Base-by-base conservation (phyloP, 2,113 vertebrate species). In the Aramus guarauna region DNA sequence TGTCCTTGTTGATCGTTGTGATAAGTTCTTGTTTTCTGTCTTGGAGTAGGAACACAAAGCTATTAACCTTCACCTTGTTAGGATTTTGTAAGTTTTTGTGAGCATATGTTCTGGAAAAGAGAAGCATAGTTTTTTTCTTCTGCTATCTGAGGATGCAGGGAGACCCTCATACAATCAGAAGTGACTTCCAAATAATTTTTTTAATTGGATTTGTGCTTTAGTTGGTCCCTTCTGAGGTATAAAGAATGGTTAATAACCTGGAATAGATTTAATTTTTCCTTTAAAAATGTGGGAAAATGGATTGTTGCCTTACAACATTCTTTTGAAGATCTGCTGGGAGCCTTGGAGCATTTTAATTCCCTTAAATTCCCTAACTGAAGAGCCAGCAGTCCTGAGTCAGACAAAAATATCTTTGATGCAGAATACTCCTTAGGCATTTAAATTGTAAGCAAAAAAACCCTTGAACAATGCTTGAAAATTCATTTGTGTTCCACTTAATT, bases 401-500 rank as follows among this genome's bases (percentile, higher is more conserved):
- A 88, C 27, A 37, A 30, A 84, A 95, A 81, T 85, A 72, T 41
- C 66, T 64, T 64, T 87, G 73, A 60, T 94, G 83, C 69, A 89
- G 66, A 94, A 22, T 32, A 32, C 34, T 92, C 67, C 55, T 60
- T 76, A 34, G 74, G 32, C 72, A 74, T 92, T 95, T 84, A 86
- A 92, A 81, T 66, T 91, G 43, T 86, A 58, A 95, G 60, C 27
- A 83, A 84, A 85, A 87, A 47, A 50, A 1, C 2, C 24, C 15
- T 86, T 56, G 39, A 92, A 90, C 60, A 69, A 77, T 85, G 71
- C 67, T 69, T 88, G 83, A 84, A 94, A 95, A 96, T 94, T 34
- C 30, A n/a, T 95, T 94, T 94, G 43, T 77, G 76, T 91, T 93
- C 68, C 45, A 64, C 59, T 89, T 91, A 80, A 88, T 96, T 94